Conservation (phyloP, 2,113 vertebrate species). For the Orycteropus afer region DNA sequence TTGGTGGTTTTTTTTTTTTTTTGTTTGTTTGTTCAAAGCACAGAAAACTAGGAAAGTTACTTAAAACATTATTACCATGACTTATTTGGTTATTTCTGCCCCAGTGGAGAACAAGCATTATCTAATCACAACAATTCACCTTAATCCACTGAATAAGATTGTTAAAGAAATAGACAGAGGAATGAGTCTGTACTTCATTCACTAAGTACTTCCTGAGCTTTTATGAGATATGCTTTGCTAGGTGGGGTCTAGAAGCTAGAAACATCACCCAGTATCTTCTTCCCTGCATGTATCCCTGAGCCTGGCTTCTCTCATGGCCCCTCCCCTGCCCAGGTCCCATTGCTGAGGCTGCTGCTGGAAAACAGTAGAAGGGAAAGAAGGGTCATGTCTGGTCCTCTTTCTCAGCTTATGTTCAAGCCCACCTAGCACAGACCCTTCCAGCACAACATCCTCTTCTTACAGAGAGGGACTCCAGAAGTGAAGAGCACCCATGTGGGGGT, state of each 20-base stretch:
- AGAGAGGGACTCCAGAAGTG: neutral
- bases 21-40: conserved; percentile 24
- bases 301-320: neutral
- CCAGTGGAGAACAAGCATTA: neutral
- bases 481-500: neutral
- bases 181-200: neutral
- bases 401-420: neutral
- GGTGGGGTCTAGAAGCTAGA: neutral
- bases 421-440: neutral
- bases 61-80: neutral
- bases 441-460: neutral
- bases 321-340: neutral
- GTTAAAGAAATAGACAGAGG: neutral
- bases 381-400: neutral
- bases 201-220: neutral
- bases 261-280: neutral
- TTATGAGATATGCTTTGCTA: neutral
- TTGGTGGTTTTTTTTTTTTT: neutral
- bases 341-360: neutral
- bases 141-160: neutral
- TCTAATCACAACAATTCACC: neutral
- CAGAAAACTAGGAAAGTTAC: neutral
- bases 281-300: neutral
- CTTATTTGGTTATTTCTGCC: neutral
- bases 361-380: neutral